Base-by-base conservation (phyloP, 2,797 vertebrate species). In the Esox lucius region DNA sequence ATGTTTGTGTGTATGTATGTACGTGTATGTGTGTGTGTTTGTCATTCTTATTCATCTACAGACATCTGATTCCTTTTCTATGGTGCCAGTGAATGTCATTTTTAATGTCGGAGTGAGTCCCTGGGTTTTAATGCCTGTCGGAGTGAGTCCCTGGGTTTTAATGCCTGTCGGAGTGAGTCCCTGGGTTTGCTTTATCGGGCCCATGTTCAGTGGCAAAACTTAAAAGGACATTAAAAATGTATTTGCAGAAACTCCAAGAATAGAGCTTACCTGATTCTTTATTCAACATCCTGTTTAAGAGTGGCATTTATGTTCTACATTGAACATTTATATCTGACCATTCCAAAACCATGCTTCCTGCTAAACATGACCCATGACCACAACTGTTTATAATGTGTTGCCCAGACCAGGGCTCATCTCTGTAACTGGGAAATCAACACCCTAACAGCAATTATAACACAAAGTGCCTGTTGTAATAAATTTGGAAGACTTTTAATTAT, bases 1-100 rank as follows among this genome's bases (percentile, higher is more conserved):
- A 42, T 51, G 28, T 65, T 35, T 53, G 75, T 62, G 49, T 73
- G 65, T 83, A 72, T 77, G 22, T 74, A 28, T 17, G 68, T 56
- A 70, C 1, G 22, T 59, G 46, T 71, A 16, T 75, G 16, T 80
- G 35, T 68, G 24, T 69, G 68, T 65, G 49, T 48, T 72, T 70
- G 75, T 75, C 70, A 26, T n/a, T 17, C 61, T 1, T 46, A 53
- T 75, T 67, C 0, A 8, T 80, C 42, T 31, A 13, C 5, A 71
- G 19, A 56, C n/a, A n/a, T n/a, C n/a, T n/a, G n/a, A 59, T 22
- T 59, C 11, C 26, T 17, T 31, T 49, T 59, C 28, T 39, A 56
- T 74, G 70, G 13, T 72, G 71, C 49, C 28, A 61, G 13, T 75
- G 17, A 24, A 59, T 59, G 15, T 28, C 33, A 46, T 70, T 16